Evolutionary conservation across 2,797 vertebrate species (phyloP).

Genomic region (Sebastes jordani): DNA sequence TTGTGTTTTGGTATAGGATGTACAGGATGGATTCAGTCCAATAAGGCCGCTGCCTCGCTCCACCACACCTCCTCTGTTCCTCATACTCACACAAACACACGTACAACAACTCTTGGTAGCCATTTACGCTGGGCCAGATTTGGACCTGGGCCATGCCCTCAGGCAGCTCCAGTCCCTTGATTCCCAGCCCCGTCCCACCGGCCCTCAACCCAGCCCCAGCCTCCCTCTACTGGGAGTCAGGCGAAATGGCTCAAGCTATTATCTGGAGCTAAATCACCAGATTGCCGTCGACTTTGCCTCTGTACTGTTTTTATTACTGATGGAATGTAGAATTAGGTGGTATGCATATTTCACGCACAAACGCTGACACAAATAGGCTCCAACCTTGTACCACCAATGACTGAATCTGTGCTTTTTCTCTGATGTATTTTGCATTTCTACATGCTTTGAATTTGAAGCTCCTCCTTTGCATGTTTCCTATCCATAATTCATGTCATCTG

Average conservation of each 20-base stretch:
- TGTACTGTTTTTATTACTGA: constrained; percentile 42
- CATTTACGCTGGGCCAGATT: constrained; percentile 52
- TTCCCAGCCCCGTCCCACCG: constrained; percentile 48
- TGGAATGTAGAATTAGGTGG: constrained; percentile 54
- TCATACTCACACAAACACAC: constrained; percentile 26
- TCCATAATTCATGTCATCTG: constrained; percentile 64
- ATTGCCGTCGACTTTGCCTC: constrained; percentile 29
- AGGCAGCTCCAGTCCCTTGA: constrained; percentile 61
- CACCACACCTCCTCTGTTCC: neutral
- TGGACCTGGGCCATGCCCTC: constrained; percentile 79
- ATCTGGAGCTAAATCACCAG: constrained; percentile 52
- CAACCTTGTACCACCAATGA: constrained; percentile 45
- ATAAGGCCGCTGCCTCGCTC: neutral
- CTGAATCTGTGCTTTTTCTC: constrained; percentile 46
- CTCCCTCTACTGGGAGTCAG: constrained; percentile 61
- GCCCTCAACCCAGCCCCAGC: constrained; percentile 52
- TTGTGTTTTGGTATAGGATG: neutral
- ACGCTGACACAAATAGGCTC: constrained; percentile 43
- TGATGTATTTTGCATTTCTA: constrained; percentile 61
- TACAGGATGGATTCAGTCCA: constrained; percentile 4
- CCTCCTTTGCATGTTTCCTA: constrained; percentile 52
- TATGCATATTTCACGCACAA: constrained; percentile 44
- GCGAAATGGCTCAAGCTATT: constrained; percentile 47
- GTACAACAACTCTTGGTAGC: constrained; percentile 37
- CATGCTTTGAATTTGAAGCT: constrained; percentile 58